Evolutionary conservation across 2,113 vertebrate genomes (phyloP), one percentile per base, ranked within the genome.

Genomic region (Damaliscus lunatus): DNA sequence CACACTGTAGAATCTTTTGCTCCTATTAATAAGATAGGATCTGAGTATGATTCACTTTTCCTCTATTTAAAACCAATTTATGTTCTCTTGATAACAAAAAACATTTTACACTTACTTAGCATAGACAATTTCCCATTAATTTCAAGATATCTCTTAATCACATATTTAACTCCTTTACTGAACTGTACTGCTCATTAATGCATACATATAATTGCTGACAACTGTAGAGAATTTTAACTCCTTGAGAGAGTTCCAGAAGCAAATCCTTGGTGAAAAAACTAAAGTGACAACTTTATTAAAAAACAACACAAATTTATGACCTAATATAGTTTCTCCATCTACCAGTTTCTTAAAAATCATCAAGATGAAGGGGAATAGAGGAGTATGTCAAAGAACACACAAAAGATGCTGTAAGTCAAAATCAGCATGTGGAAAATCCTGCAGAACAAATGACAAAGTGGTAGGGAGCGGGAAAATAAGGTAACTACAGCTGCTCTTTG

Each of bases 111-210:
- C 36, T 74, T 74, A 59, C 53, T 96, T 98, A 97, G 57, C 88
- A 96, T 74, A 88, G 60, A 95, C 52, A 97, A 98, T 97, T 98
- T 96, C 60, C 78, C 88, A 98, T 53, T 97, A 96, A 97, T 95
- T 96, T 64, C 57, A 93, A 97, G 40, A 57, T 93, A 80, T 64
- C 85, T 97, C 57, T 96, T 97, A 97, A 98, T 97, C 94, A 96
- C 87, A 97, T 97, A 97, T 96, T 98, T 98, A 94, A 97, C 85
- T 96, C 71, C 78, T 85, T 81, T 98, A 95, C 92, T 96, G 74
- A 98, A 97, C 95, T 96, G 19, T 36, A 92, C 84, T 96, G 88
- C 81, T 84, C 97, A 94, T 97, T 98, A 98, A 97, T 97, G 98
- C 90, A 96, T 88, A 93, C 19, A 86, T 84, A 82, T 94, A 96